phyloP scores from a whole-genome alignment of 2,797 vertebrate genomes.

The Buceros bicornis region DNA sequence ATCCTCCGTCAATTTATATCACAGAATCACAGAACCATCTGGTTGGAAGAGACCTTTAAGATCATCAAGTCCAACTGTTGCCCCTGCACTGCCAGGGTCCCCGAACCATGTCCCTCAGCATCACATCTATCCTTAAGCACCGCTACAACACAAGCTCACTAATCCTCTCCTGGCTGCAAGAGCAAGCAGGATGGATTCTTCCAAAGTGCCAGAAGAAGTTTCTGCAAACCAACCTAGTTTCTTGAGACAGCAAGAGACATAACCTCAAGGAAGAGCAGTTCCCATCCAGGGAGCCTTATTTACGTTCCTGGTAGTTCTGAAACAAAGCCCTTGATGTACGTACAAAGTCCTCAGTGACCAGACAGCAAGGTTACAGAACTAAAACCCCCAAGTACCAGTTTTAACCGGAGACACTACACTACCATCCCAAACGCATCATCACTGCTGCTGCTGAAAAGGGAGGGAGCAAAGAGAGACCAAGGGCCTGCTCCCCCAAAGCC shows the following conservation, averaged over 20 bases:
- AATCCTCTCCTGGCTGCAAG: background rate
- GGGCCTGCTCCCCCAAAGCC: background rate
- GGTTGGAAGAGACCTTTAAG: too few relatives aligned
- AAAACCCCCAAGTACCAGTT: background rate
- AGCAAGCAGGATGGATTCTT: background rate
- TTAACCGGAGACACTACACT: background rate
- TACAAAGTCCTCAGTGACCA: background rate
- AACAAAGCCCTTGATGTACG: background rate
- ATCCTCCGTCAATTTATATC: background rate
- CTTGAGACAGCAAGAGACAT: background rate
- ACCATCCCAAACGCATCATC: background rate
- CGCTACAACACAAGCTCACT: background rate
- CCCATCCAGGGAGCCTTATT: background rate
- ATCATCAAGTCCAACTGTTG: too few relatives aligned
- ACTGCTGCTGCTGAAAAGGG: background rate
- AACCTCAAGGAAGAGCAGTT: background rate
- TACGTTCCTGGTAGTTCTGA: background rate
- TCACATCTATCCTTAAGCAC: background rate
- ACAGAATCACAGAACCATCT: too few relatives aligned
- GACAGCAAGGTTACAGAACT: background rate
- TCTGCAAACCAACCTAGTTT: background rate
- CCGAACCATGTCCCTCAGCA: too few relatives aligned
- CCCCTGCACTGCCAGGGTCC: too few relatives aligned
- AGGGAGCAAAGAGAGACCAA: background rate
- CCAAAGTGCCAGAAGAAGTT: background rate